Percentiles rank a stretch among this genome's conserved stretches.
Conservation (phyloP, 2,797 vertebrate genomes). For the Hoplostethus atlanticus region DNA sequence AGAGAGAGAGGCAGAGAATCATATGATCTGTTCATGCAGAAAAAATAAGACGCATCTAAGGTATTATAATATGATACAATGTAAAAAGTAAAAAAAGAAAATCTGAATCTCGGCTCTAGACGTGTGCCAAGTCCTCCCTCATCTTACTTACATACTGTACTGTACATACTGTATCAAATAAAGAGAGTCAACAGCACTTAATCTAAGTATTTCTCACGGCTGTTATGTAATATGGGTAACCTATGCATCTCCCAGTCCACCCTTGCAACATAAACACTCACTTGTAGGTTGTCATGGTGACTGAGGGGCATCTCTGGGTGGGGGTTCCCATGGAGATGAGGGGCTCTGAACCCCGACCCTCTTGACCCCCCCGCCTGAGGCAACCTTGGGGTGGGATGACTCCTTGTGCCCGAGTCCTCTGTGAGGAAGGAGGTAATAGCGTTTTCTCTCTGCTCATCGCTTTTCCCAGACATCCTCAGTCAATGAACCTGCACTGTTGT, state of each 20-base stretch:
- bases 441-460: conserved; percentile 53
- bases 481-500: conserved; percentile 28
- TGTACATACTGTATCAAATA: background rate
- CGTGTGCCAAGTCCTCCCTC: no score
- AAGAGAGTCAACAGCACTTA: background rate
- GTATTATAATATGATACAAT: background rate
- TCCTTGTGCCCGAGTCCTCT: conserved; percentile 42
- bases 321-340: conserved; percentile 21
- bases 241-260: background rate
- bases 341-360: conserved; percentile 36
- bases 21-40: background rate
- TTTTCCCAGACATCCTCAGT: conserved; percentile 49
- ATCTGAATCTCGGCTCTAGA: no score
- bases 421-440: background rate
- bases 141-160: background rate
- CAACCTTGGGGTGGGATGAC: background rate
- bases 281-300: conserved; percentile 29
- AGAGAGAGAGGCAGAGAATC: background rate
- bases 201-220: background rate
- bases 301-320: conserved; percentile 1
- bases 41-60: background rate
- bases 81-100: background rate
- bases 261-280: conserved; percentile 38
- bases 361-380: conserved; percentile 16
- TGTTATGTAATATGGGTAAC: background rate